Evolutionary conservation across 2,113 vertebrate genomes (phyloP).

Genomic region (Pedetes capensis): DNA sequence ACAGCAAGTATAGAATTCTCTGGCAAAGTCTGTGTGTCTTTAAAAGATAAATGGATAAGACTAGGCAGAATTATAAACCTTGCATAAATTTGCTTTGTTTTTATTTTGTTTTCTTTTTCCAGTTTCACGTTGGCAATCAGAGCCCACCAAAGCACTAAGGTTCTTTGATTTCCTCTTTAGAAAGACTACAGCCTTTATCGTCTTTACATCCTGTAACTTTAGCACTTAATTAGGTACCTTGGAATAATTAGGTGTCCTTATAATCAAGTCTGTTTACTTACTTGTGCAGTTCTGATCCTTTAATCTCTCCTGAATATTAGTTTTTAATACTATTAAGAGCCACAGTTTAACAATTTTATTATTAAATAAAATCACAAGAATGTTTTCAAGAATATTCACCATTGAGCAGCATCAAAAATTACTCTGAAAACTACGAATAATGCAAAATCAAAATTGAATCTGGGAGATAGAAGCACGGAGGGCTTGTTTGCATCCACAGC

Average conservation of each 20-base stretch:
- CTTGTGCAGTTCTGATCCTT: constrained; percentile 64
- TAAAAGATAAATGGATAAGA: constrained; percentile 28
- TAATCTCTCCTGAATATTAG: constrained; percentile 72
- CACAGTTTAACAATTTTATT: constrained; percentile 69
- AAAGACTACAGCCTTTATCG: constrained; percentile 50
- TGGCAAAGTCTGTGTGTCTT: neutral
- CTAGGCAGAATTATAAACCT: constrained; percentile 1
- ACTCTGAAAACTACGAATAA: neutral
- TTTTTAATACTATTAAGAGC: constrained; percentile 64
- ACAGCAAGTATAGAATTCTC: neutral
- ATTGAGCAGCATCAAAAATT: neutral
- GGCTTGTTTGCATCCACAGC: too few species aligned
- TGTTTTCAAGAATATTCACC: constrained; percentile 31
- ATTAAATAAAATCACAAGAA: constrained; percentile 46
- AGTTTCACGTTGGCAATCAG: neutral
- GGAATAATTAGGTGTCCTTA: constrained; percentile 73
- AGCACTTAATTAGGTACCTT: constrained; percentile 75
- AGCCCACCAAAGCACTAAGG: constrained; percentile 31
- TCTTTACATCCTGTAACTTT: constrained; percentile 50
- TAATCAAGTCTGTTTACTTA: constrained; percentile 74
- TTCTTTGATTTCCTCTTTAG: constrained; percentile 63
- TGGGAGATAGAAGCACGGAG: neutral
- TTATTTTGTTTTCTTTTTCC: constrained; percentile 27
- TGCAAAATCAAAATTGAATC: neutral
- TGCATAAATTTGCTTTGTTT: constrained; percentile 30